Conservation (phyloP, 2,113 vertebrate species). For the Cranoglanis bouderius region DNA sequence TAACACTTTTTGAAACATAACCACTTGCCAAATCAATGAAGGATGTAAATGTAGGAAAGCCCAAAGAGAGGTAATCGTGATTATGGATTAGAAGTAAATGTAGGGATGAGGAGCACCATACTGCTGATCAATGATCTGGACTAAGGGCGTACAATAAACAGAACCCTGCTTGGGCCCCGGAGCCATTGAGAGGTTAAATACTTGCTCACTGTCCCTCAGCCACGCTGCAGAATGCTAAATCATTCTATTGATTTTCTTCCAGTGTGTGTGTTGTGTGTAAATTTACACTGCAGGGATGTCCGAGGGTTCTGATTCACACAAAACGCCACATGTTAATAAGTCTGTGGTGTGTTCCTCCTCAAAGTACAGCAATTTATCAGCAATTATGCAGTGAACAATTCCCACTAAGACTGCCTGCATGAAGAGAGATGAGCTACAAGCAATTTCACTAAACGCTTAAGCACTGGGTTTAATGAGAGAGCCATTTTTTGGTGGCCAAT, state of each 20-base stretch:
- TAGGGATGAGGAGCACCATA: conserved; percentile 24
- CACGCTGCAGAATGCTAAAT: conserved; percentile 65
- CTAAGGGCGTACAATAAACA: conserved; percentile 27
- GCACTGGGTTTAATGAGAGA: conserved; percentile 21
- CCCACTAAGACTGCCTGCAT: conserved; percentile 22
- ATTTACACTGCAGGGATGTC: conserved; percentile 63
- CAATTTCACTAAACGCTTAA: conserved; percentile 20
- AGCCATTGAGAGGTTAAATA: conserved; percentile 39
- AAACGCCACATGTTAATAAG: conserved; percentile 68
- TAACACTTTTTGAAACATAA: conserved; percentile 5
- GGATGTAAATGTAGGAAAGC: conserved; percentile 19
- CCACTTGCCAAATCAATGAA: conserved; percentile 44
- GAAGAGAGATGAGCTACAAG: conserved; percentile 39
- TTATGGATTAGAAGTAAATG: conserved; percentile 33
- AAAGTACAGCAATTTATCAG: conserved; percentile 64
- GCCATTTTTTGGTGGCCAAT: neutral
- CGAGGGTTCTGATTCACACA: conserved; percentile 63
- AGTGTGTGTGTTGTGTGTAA: conserved; percentile 31
- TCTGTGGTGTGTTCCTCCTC: conserved; percentile 56
- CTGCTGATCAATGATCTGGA: conserved; percentile 32
- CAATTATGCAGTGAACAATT: conserved; percentile 64
- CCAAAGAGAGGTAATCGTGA: conserved; percentile 50
- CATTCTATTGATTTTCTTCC: conserved; percentile 69
- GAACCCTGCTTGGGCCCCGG: neutral
- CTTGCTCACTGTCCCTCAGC: conserved; percentile 53